Conservation (phyloP, 2,113 vertebrate genomes). For the Boleophthalmus pectinirostris region DNA sequence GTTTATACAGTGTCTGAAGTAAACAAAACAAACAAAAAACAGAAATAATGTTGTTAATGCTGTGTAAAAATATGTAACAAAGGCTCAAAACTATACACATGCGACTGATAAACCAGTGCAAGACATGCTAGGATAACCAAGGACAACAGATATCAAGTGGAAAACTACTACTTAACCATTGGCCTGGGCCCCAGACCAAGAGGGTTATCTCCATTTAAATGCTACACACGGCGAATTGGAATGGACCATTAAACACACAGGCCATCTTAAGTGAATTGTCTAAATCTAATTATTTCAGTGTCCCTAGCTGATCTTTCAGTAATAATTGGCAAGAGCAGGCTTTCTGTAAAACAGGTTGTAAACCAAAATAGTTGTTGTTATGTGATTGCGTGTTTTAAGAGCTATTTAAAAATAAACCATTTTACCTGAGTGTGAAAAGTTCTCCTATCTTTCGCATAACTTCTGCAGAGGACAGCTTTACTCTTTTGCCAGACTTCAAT, state of each 20-base stretch:
- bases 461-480: conserved; percentile 93
- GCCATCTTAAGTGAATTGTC: neutral
- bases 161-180: neutral
- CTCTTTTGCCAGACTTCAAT: conserved; percentile 87
- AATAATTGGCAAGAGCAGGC: neutral
- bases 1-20: conserved; percentile 92
- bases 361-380: neutral
- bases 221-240: neutral
- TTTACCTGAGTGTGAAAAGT: conserved; percentile 91
- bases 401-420: conserved; percentile 7
- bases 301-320: neutral
- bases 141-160: neutral
- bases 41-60: neutral
- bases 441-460: conserved; percentile 98
- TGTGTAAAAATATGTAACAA: neutral
- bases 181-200: neutral
- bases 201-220: neutral
- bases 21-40: neutral
- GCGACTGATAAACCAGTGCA: neutral
- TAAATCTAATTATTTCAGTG: neutral
- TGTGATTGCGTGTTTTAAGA: neutral
- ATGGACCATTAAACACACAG: neutral
- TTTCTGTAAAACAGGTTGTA: neutral
- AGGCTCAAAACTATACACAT: neutral
- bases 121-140: neutral